Percentiles rank a stretch among this genome's conserved stretches.
These are phyloP conservation scores for Trachelus troglodyta DNA, from an alignment of 2,888 invertebrate species.

Conservation along the genomic window DNA sequence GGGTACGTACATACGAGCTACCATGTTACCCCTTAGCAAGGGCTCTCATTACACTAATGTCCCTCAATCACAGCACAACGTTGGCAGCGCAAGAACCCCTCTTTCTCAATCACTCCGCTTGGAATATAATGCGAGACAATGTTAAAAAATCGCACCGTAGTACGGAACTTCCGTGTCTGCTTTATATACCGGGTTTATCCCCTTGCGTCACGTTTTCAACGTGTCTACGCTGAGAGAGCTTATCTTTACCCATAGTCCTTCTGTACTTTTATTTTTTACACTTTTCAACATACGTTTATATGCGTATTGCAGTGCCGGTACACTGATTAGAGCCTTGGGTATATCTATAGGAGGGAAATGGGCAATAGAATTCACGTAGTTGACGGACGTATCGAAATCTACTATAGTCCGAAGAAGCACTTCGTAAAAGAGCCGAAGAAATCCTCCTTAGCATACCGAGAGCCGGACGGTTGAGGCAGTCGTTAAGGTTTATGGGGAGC, in stretches of 20 bases:
- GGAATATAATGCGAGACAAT: slow-evolving; percentile 48
- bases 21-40: slow-evolving; percentile 58
- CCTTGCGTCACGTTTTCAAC: background rate
- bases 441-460: slow-evolving; percentile 53
- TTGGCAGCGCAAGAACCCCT: slow-evolving; percentile 27
- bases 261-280: background rate
- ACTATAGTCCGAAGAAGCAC: background rate
- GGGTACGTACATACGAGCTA: slow-evolving; percentile 37
- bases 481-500: slow-evolving; percentile 63
- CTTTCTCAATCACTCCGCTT: slow-evolving; percentile 47
- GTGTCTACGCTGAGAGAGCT: background rate
- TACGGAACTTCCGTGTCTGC: background rate
- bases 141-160: slow-evolving; percentile 29
- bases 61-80: slow-evolving; percentile 52
- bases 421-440: slow-evolving; percentile 44
- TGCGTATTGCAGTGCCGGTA: background rate
- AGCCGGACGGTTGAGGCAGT: slow-evolving; percentile 56
- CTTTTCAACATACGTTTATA: background rate
- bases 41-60: slow-evolving; percentile 61
- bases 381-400: background rate
- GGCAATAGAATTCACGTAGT: background rate
- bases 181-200: background rate
- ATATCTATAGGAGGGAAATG: background rate
- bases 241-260: background rate
- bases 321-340: background rate